Evolutionary conservation across 2,113 vertebrate species (phyloP).

Genomic region (Campylomormyrus tamandua): DNA sequence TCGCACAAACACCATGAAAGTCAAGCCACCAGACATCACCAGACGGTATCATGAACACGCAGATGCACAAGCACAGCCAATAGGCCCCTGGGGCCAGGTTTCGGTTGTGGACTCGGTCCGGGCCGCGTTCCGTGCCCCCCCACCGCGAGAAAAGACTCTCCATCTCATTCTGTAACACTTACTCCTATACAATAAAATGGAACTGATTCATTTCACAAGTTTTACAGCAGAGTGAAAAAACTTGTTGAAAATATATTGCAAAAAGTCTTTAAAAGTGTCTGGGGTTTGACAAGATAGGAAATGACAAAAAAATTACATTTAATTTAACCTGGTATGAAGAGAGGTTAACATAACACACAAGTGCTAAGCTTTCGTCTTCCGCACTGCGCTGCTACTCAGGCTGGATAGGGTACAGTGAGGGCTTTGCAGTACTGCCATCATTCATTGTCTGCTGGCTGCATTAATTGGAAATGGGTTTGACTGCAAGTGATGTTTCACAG

Average conservation of each 20-base stretch:
- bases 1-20: neutral
- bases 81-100: neutral
- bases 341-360: neutral
- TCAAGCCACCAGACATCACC: neutral
- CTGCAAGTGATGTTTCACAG: neutral
- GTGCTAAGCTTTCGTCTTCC: neutral
- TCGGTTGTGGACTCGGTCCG: neutral
- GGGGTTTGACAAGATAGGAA: neutral
- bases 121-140: neutral
- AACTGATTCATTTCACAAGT: neutral
- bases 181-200: neutral
- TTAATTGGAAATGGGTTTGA: neutral
- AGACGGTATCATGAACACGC: neutral
- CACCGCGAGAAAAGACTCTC: neutral
- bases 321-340: neutral
- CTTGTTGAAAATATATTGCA: neutral
- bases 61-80: neutral
- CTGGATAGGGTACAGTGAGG: neutral
- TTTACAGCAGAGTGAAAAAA: neutral
- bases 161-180: neutral
- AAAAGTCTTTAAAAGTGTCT: neutral
- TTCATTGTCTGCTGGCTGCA: neutral
- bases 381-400: neutral
- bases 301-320: neutral
- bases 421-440: neutral